Evolutionary conservation across 1,140 invertebrate species (phyloP).

Genomic region (Drosophila nasuta): DNA sequence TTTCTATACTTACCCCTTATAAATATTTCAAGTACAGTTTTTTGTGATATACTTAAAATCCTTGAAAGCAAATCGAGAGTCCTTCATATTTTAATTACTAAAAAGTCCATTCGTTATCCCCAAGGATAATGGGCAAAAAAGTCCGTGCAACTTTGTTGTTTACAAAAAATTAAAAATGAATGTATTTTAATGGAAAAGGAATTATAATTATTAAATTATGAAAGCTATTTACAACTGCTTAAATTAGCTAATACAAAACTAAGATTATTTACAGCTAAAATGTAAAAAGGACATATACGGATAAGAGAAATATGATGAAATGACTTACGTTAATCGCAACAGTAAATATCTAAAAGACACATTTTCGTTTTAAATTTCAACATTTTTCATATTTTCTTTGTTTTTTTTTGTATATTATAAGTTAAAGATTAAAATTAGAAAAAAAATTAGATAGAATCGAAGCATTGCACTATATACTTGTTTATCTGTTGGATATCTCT

Average conservation of each 20-base stretch:
- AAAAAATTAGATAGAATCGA: constrained; percentile 27
- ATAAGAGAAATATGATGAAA: not conserved
- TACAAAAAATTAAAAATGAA: constrained; percentile 4
- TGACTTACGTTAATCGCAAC: not conserved
- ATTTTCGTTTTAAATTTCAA: constrained; percentile 12
- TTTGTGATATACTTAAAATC: too few species aligned
- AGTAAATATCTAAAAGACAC: constrained; percentile 25
- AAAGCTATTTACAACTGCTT: constrained; percentile 43
- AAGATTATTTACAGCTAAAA: constrained; percentile 48
- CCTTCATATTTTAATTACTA: too few species aligned
- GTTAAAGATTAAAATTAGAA: constrained; percentile 4
- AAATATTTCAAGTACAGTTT: too few species aligned
- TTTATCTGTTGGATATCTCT: not conserved
- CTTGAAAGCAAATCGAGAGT: too few species aligned
- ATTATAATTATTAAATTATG: constrained; percentile 43
- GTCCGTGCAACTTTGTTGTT: too few species aligned
- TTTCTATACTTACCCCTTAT: too few species aligned
- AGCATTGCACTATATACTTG: constrained; percentile 29
- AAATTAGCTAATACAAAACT: constrained; percentile 3
- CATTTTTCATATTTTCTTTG: constrained; percentile 7
- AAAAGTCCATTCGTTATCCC: too few species aligned
- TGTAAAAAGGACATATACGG: not conserved
- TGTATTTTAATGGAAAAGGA: constrained; percentile 32
- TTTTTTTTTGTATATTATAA: not conserved
- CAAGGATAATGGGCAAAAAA: too few species aligned